Percentiles rank a stretch among this genome's conserved stretches.
Evolutionary conservation across 92 coral and sea anemone genomes (phyloP).

Genomic region (Umimayanthus kanabou): DNA sequence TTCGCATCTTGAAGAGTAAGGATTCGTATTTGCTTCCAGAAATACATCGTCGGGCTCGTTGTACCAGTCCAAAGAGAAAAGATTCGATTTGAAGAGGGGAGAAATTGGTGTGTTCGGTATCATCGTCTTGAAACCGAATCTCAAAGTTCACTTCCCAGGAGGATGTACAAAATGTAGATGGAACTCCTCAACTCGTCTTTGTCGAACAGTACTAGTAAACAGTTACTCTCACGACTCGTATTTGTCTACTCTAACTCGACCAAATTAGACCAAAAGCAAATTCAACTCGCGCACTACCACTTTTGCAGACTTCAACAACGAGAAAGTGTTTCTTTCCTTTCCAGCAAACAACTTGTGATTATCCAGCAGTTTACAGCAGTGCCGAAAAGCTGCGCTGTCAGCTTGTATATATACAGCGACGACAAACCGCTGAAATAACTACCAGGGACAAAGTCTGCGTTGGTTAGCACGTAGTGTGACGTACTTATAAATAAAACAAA

Average conservation of each 20-base stretch:
- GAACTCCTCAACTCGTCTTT: not conserved
- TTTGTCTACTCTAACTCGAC: not conserved
- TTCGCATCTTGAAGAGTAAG: conserved; percentile 11
- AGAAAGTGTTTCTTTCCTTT: not conserved
- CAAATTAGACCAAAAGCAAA: not conserved
- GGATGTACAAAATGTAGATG: not conserved
- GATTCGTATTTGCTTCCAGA: conserved; percentile 2
- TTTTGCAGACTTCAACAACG: not conserved
- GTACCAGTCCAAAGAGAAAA: conserved; percentile 26
- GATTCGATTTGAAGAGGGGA: conserved; percentile 28
- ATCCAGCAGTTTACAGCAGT: not conserved
- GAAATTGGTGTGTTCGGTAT: conserved; percentile 19
- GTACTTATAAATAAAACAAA: conserved; percentile 35
- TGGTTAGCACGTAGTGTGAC: conserved; percentile 22
- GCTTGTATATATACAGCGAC: conserved; percentile 20
- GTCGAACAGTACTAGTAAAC: not conserved
- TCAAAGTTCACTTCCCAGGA: not conserved
- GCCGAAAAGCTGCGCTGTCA: not conserved
- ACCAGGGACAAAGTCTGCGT: conserved; percentile 14
- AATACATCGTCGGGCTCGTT: conserved; percentile 18
- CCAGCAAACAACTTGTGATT: not conserved
- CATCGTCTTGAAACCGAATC: not conserved
- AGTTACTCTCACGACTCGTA: not conserved
- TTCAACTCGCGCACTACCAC: not conserved
- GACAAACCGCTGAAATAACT: not conserved